Evolutionary conservation across 2,797 vertebrate species (phyloP).

Genomic region (Sebastes matsubarae): DNA sequence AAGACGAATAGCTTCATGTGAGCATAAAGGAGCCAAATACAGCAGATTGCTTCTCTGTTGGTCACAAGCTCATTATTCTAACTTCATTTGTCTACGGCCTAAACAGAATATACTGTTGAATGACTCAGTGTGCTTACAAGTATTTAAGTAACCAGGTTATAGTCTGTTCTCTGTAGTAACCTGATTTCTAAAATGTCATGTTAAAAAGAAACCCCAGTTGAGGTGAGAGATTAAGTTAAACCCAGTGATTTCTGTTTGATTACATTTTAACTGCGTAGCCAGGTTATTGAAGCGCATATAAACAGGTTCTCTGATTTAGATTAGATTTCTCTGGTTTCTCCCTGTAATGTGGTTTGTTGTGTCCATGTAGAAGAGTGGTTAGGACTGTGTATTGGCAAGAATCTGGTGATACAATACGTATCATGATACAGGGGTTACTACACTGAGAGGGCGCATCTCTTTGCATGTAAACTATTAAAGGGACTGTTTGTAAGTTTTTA

Average conservation of each 20-base stretch:
- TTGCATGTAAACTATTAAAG: not conserved
- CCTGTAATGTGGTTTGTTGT: not conserved
- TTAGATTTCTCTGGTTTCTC: not conserved
- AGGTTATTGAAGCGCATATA: not conserved
- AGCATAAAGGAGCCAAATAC: not conserved
- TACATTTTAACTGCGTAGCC: not conserved
- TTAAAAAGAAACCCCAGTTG: not conserved
- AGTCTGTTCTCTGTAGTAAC: not conserved
- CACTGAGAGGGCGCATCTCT: not conserved
- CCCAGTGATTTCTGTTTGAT: not conserved
- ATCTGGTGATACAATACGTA: too few relatives aligned
- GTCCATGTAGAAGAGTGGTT: not conserved
- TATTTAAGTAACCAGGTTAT: not conserved
- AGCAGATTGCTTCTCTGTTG: not conserved
- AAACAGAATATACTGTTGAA: not conserved
- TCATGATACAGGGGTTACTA: too few relatives aligned
- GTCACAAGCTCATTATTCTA: slow-evolving; percentile 22
- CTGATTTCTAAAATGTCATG: not conserved
- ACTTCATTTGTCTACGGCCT: not conserved
- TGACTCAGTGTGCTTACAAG: not conserved
- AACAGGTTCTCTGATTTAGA: not conserved
- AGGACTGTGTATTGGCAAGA: too few relatives aligned
- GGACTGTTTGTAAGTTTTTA: too few relatives aligned
- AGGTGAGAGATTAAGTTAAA: not conserved
- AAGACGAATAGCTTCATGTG: not conserved